Base-by-base conservation (phyloP, 2,888 invertebrate species). In the Pristionchus exspectatus region DNA sequence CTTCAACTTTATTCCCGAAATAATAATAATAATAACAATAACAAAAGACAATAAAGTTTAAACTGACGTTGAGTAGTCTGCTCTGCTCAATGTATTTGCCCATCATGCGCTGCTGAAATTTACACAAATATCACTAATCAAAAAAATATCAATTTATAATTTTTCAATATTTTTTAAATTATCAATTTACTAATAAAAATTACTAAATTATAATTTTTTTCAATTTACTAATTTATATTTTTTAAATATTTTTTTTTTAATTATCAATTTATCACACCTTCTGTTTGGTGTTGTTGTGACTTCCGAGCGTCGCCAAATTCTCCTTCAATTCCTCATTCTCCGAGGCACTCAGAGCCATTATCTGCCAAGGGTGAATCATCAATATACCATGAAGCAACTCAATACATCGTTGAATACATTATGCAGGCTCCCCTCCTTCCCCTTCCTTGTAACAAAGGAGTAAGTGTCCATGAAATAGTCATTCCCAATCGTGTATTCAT, bases 311-410 rank as follows among this genome's bases (percentile, higher is more conserved):
- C 0, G 38, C 21, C 44, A 77, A 18, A 44, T 77, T 77, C 77
- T 77, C 44, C 77, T 77, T 77, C 44, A 77, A 44, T n/a, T 77
- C 77, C 1, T 77, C 50, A 14, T 50, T 77, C 77, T 77, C 77
- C n/a, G 44, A n/a, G n/a, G 50, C 24, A 7, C 24, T 77, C 77
- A 77, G 44, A 0, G 21, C 33, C 9, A 77, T 33, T 21, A 44
- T 44, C 77, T 77, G 44, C 7, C 9, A 77, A 4, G 27, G 24
- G 69, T 4, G 27, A 27, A n/a, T 2, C 7, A 69, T 69, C 24
- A 24, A 4, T n/a, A 12, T 9, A 69, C 7, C 27, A 69, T 50
- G 44, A 9, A 50, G 9, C 10, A 50, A 50, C 3, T 50, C 44
- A 9, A 50, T 9, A 50, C 44, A 38, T 38, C 38, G 5, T 38